Evolutionary conservation across 1,140 invertebrate genomes (phyloP), one percentile per base, ranked within the genome.

Genomic region (Eumaeus atala): DNA sequence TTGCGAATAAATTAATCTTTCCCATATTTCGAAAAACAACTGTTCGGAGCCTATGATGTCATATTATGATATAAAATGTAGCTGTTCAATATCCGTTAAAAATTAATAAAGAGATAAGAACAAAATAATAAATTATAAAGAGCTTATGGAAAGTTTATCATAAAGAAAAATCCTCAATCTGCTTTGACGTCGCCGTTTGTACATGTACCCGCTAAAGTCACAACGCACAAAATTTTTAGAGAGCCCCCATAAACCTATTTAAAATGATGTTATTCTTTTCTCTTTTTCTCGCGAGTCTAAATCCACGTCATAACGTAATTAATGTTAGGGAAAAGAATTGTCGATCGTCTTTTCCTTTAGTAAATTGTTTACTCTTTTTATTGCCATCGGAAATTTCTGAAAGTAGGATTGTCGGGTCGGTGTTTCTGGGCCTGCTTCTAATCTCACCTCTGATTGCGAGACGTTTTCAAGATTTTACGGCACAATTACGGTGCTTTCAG

Each of bases 401-500:
- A 52, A 49, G 57, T 51, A 44, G 47, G 59, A 44, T 34, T 59
- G 42, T 48, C 48, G 36, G 42, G 35, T 35, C 58, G 58, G 56
- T 62, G 52, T 63, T 28, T 28, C 21, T 28, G 21, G 21, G 21
- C 21, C 62, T 49, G 47, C 59, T 64, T 72, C 64, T 79, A 77
- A 77, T 74, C 67, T 70, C 57, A 75, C 68, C 67, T 72, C 70
- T 75, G 76, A 75, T 76, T 78, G 72, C 62, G 60, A 61, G 61
- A 67, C 70, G 67, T 71, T 74, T 66, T 70, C 59, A 70, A 62
- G 58, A 75, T 75, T 79, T 77, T 79, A 79, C 67, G 68, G 75
- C 52, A 58, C 69, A 62, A 71, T 75, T 75, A 72, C 48, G 33
- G 56, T 28, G 56, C 49, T 53, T 61, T 47, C 51, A 42, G 11